A percentile compares a stretch with the other conserved stretches of the same genome.
phyloP scores from a whole-genome alignment of 2,888 invertebrate species.

The Protula sp. region DNA sequence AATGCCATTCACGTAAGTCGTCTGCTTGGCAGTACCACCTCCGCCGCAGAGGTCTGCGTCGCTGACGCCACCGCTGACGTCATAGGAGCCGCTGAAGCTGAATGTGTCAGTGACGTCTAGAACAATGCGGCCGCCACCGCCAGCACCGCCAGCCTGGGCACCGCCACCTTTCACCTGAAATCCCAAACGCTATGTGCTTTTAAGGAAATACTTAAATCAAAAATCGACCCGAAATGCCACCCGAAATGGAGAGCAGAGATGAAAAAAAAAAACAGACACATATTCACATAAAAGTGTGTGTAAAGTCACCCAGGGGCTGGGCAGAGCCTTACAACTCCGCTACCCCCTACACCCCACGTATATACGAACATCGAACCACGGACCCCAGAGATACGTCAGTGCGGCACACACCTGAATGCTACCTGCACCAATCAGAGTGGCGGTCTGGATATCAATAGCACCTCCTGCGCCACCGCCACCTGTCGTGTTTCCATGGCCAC shows the following conservation, averaged over 20 bases:
- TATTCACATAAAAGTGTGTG: too few species aligned
- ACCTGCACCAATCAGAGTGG: conserved; percentile 3
- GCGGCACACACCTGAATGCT: conserved; percentile 2
- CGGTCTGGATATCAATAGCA: background rate
- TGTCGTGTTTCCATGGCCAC: conserved; percentile 15
- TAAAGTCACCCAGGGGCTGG: too few species aligned
- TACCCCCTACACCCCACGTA: too few species aligned
- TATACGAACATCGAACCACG: too few species aligned
- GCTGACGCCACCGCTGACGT: conserved; percentile 15
- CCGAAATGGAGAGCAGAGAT: too few species aligned
- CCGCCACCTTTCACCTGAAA: too few species aligned
- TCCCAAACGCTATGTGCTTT: too few species aligned
- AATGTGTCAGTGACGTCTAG: conserved; percentile 19
- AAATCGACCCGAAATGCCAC: too few species aligned
- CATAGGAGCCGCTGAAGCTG: conserved; percentile 26
- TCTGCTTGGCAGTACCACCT: conserved; percentile 28
- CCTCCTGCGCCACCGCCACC: conserved; percentile 7
- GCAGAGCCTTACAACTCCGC: too few species aligned
- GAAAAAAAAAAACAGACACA: too few species aligned
- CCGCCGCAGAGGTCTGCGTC: conserved; percentile 24
- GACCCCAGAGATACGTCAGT: too few species aligned
- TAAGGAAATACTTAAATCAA: too few species aligned
- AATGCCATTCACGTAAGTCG: background rate
- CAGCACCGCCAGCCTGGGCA: conserved; percentile 26
- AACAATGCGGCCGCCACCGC: conserved; percentile 31